phyloP scores from a whole-genome alignment of 2,113 vertebrate genomes.

The Colius striatus region DNA sequence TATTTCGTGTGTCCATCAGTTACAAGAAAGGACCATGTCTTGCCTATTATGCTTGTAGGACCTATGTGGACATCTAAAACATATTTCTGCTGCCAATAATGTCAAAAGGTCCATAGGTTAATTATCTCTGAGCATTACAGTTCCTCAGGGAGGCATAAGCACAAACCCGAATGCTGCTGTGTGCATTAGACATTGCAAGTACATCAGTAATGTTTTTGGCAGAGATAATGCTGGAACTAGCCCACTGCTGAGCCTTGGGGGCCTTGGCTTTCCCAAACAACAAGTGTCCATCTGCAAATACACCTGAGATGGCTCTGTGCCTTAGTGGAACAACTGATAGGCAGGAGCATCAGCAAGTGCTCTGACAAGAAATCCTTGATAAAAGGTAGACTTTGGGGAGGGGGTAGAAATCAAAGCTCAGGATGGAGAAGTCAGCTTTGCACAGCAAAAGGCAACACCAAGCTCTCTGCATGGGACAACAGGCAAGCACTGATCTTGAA shows the following conservation, averaged over 20 bases:
- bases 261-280: not conserved
- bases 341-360: not conserved
- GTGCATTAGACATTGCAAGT: not conserved
- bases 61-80: not conserved
- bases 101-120: not conserved
- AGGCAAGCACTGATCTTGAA: not conserved
- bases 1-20: not conserved
- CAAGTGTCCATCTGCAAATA: not conserved
- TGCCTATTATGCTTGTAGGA: fast-evolving
- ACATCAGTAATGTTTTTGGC: not conserved
- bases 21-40: not conserved
- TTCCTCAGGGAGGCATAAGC: not conserved
- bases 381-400: not conserved
- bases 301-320: not conserved
- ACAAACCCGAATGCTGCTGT: not conserved
- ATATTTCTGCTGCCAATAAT: not conserved
- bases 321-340: not conserved
- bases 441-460: not conserved
- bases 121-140: not conserved
- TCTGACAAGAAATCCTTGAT: not conserved
- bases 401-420: not conserved
- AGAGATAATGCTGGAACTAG: not conserved
- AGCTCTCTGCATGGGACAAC: not conserved
- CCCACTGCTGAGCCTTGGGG: not conserved
- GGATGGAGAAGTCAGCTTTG: not conserved